Base-by-base conservation (phyloP, 2,113 vertebrate genomes). In the Tragulus kanchil region DNA sequence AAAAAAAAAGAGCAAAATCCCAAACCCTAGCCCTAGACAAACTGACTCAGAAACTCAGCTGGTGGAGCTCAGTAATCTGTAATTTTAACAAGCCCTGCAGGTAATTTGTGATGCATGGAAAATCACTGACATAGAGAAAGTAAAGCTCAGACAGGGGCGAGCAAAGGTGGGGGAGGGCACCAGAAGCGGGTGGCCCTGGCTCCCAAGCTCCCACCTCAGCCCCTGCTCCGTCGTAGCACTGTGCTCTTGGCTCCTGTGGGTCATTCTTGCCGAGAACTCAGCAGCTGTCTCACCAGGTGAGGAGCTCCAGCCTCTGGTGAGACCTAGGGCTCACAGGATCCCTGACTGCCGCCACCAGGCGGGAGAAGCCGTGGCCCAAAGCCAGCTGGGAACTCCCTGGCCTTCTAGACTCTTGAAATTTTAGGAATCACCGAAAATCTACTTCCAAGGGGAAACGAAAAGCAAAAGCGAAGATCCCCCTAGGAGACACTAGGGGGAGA, bases 401-500 rank as follows among this genome's bases (percentile, higher is more conserved):
- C 56, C 58, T 11, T 11, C 87, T 31, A 5, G 3, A 65, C 56
- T 69, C 7, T 25, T 59, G 64, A 93, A 64, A 78, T 93, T 65
- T 92, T 71, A 95, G 94, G 79, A 87, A 94, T 88, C 62, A 62
- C 50, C 65, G 93, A 89, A 92, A 94, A 93, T 83, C 79, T 58
- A 90, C 45, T 81, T 96, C 73, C 16, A 3, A 75, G 67, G 81
- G 79, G 52, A 92, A 96, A 94, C 16, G 36, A 87, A 93, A 95
- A 95, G 67, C 19, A 69, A 96, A 92, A 96, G 86, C 52, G 91
- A 95, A 85, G 77, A 87, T 95, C 84, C 69, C 92, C 69, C 89
- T 58, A 11, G 11, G 12, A 42, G 85, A 90, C 97, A 78, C 89
- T 87, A 97, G 97, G 87, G 95, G 97, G 97, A 95, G 93, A 77